phyloP scores from a whole-genome alignment of 2,113 vertebrate species.

The Nestor notabilis region DNA sequence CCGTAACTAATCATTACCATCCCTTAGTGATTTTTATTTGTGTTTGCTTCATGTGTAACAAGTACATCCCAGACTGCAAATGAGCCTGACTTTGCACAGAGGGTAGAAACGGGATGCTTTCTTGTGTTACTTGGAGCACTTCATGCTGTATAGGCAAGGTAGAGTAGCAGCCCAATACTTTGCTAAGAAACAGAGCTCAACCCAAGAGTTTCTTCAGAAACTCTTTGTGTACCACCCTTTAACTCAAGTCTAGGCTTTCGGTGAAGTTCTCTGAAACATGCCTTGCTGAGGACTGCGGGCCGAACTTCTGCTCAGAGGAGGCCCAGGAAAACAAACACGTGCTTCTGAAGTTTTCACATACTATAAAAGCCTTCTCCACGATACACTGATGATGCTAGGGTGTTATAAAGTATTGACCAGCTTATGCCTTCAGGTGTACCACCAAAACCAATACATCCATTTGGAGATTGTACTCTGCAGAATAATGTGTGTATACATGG shows the following conservation, averaged over 20 bases:
- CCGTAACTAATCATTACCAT: background rate
- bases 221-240: too few species aligned
- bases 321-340: background rate
- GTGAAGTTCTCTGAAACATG: background rate
- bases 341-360: background rate
- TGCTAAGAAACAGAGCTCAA: background rate
- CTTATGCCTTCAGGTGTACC: background rate
- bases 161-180: background rate
- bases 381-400: background rate
- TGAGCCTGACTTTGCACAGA: background rate
- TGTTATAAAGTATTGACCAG: background rate
- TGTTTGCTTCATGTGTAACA: background rate
- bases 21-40: background rate
- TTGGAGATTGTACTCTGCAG: background rate
- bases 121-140: background rate
- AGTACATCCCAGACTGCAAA: background rate
- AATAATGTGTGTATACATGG: background rate
- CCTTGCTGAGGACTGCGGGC: background rate
- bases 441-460: background rate
- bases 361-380: background rate
- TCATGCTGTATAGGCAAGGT: background rate
- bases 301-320: background rate
- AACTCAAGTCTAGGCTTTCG: background rate
- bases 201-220: background rate
- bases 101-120: background rate